Conservation (phyloP, 2,797 vertebrate genomes). For the Pseudochromis fuscus region DNA sequence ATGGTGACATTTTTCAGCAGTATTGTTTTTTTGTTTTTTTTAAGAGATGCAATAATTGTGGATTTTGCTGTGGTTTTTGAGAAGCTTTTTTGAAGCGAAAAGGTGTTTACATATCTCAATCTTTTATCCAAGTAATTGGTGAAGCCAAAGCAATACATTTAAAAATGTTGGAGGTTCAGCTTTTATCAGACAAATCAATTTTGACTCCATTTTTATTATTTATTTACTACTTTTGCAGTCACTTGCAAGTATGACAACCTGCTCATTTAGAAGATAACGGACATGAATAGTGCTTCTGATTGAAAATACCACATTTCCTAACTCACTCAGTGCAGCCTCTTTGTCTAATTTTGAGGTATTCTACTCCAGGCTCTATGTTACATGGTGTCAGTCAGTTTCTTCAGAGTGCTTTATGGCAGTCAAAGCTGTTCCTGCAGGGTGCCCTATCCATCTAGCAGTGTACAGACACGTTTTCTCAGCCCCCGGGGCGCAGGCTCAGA, state of each 20-base stretch:
- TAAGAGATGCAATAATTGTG: not conserved
- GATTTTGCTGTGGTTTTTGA: not conserved
- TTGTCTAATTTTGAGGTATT: conserved; percentile 32
- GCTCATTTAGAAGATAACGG: conserved; percentile 1
- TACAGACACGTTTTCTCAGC: conserved; percentile 88
- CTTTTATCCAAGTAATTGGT: not conserved
- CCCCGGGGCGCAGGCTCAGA: conserved; percentile 81
- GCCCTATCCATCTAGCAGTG: conserved; percentile 80
- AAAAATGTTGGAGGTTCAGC: not conserved
- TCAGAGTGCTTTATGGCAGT: conserved; percentile 60
- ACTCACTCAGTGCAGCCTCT: conserved; percentile 20
- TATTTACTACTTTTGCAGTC: not conserved
- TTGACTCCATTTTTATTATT: not conserved
- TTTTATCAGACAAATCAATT: not conserved
- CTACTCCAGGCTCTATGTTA: conserved; percentile 52
- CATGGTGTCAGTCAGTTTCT: conserved; percentile 47
- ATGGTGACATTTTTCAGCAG: not conserved
- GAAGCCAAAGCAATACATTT: not conserved
- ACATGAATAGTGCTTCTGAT: not conserved
- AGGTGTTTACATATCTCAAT: not conserved
- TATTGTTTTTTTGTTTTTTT: not conserved
- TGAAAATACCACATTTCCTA: conserved; percentile 21
- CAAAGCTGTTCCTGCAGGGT: conserved; percentile 79
- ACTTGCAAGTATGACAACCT: not conserved
- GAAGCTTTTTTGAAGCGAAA: not conserved